Base-by-base conservation (phyloP, 2,797 vertebrate species). In the Oreortyx pictus region DNA sequence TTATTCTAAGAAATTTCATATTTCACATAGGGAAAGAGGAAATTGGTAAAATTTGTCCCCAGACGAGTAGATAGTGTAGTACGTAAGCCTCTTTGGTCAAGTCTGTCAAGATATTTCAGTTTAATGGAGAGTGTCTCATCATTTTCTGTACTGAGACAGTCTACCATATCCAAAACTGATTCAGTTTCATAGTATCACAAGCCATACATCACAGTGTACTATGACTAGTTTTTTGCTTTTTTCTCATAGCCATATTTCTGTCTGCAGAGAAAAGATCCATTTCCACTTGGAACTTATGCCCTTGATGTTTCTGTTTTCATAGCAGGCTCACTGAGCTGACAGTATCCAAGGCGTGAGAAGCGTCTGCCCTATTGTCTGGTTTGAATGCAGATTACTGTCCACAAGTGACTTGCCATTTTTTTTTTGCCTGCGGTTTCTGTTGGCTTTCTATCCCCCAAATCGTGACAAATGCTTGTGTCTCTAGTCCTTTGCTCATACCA, bases 331-430 rank as follows among this genome's bases (percentile, higher is more conserved):
- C 65, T 72, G 86, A 44, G 44, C 49, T 92, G 62, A 90, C 29
- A 72, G 25, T 74, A 90, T 50, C 87, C 52, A 82, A 89, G 87
- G 84, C 87, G 3, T 95, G 90, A 95, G 92, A 96, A 95, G 73
- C 59, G 86, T 90, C 90, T 92, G 79, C 76, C 57, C 49, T 75
- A 50, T 73, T 96, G 92, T 93, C 76, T 96, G 72, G 54, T 73
- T 56, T 88, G 59, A 91, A 94, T 96, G 89, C 68, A 95, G 91
- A 96, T 94, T 96, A 81, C 76, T 86, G 85, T 60, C 80, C 81
- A 56, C 39, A 70, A 86, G 71, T n/a, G n/a, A 78, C 59, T 94
- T 59, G 16, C 14, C 8, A 7, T 92, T 89, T 95, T 91, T 52
- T 52, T 94, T 93, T 89, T 89, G n/a, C 6, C 54, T 59, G 72